phyloP scores from a whole-genome alignment of 2,113 vertebrate genomes.

The Brachyistius frenatus region DNA sequence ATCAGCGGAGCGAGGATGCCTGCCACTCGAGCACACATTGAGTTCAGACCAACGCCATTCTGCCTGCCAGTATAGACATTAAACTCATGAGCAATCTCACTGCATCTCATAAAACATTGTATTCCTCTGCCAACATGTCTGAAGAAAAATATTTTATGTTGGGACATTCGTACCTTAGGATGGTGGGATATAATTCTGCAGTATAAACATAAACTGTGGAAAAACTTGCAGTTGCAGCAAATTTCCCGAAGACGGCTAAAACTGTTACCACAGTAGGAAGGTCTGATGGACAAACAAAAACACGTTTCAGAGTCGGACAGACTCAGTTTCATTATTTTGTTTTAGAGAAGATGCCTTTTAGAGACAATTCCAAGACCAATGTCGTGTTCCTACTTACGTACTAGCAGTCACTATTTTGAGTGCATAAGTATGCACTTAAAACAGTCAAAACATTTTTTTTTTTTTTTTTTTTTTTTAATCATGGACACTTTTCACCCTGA shows the following conservation, averaged over 20 bases:
- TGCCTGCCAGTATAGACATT: slow-evolving; percentile 78
- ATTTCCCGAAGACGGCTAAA: slow-evolving; percentile 71
- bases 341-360: too few species aligned
- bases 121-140: neutral
- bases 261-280: slow-evolving; percentile 57
- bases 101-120: neutral
- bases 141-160: neutral
- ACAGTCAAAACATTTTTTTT: too few species aligned
- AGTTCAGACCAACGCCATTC: slow-evolving; percentile 87
- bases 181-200: slow-evolving; percentile 90
- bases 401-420: too few species aligned
- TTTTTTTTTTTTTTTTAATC: too few species aligned
- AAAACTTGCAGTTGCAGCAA: slow-evolving; percentile 63
- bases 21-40: slow-evolving; percentile 81
- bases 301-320: neutral
- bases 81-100: neutral
- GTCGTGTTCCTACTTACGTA: too few species aligned
- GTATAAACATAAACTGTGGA: slow-evolving; percentile 81
- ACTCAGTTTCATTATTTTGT: too few species aligned
- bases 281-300: slow-evolving; percentile 43
- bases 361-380: too few species aligned
- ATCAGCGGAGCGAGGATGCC: slow-evolving; percentile 88
- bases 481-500: too few species aligned
- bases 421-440: too few species aligned
- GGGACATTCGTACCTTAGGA: slow-evolving; percentile 85